A percentile compares a stretch with the other conserved stretches of the same genome.
Evolutionary conservation across 2,888 invertebrate genomes (phyloP).

Genomic region (Sepiola atlantica): DNA sequence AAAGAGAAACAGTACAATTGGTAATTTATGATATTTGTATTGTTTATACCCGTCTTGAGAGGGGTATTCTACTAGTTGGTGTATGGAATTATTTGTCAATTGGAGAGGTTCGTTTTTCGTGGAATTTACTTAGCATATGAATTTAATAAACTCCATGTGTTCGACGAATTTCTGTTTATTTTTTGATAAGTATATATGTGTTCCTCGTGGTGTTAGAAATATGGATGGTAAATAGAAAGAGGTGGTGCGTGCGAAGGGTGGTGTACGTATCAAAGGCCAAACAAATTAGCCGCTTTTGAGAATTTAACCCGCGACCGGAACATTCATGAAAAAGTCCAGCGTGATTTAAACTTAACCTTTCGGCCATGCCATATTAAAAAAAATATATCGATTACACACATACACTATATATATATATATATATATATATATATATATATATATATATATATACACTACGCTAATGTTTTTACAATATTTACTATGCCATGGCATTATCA

Average conservation of each 20-base stretch:
- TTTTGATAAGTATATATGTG: not conserved
- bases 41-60: too few species aligned
- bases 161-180: not conserved
- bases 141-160: not conserved
- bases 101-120: not conserved
- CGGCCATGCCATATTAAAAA: not conserved
- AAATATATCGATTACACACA: not conserved
- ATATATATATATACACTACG: not conserved
- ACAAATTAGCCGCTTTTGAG: not conserved
- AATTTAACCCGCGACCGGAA: not conserved
- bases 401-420: not conserved
- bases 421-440: not conserved
- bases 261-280: not conserved
- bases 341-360: conserved; percentile 2
- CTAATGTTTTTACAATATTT: too few species aligned
- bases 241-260: not conserved
- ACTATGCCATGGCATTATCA: too few species aligned
- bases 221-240: too few species aligned
- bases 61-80: too few species aligned
- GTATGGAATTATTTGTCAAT: too few species aligned
- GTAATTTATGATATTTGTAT: too few species aligned
- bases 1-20: too few species aligned
- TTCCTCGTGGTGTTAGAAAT: not conserved
- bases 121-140: not conserved
- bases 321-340: not conserved